Evolutionary conservation across 2,797 vertebrate species (phyloP), one percentile per base, ranked within the genome.

Genomic region (Rhinatrema bivittatum): DNA sequence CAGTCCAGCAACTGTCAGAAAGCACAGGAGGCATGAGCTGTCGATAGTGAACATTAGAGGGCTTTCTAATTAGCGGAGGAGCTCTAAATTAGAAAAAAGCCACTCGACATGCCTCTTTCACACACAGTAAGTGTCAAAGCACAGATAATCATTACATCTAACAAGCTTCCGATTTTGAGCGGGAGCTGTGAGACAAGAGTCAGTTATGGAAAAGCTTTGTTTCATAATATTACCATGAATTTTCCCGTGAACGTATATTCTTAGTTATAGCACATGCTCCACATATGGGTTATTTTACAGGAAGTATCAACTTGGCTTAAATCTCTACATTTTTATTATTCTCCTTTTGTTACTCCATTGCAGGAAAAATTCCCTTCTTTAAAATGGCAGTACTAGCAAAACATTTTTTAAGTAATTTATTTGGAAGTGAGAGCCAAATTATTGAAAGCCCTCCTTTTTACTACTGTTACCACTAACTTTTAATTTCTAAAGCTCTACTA

Each of bases 31-130:
- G 70, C 60, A 27, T 1, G 63, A 72, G 68, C 78, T 81, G 79
- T 82, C 74, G 42, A 79, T 72, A 75, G 74, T 46, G 39, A 82
- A 76, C 76, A 74, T 79, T 72, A 52, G 60, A 82, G 80, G 62
- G 68, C 74, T 81, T 85, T 80, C 78, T 86, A 83, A 87, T 88
- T 86, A 84, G 77, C 59, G 46, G 65, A 78, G 74, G 68, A 80
- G 76, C 61, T 72, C 72, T 74, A 81, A 83, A 82, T 79, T 68
- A 81, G 76, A 87, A 70, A 32, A 34, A 58, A 66, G 64, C 62
- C 24, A 47, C 64, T 79, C 39, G 34, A 67, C 61, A 72, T 75
- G 66, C 68, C 72, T 72, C 68, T n/a, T 63, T 76, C 20, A 7
- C 64, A 70, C 2, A 50, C 55, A 29, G 40, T 54, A 72, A 81